A percentile compares a stretch with the other conserved stretches of the same genome.
Conservation (phyloP, 2,797 vertebrate genomes). For the Masticophis lateralis region DNA sequence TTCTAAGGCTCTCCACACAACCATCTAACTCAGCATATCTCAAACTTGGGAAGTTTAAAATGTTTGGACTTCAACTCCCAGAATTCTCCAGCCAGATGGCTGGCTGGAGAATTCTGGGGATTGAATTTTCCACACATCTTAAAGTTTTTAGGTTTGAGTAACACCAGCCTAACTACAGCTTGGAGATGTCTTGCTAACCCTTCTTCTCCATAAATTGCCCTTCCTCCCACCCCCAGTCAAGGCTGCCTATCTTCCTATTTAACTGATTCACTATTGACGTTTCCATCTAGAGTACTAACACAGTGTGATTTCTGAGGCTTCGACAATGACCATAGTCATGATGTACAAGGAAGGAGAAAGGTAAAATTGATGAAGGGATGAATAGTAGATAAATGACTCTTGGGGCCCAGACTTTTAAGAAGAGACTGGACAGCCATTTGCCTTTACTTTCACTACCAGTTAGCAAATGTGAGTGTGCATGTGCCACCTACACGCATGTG, state of each 20-base stretch:
- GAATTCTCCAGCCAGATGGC: background rate
- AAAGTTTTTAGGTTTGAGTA: background rate
- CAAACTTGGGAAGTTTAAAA: background rate
- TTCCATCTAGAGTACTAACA: background rate
- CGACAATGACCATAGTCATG: background rate
- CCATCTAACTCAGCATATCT: background rate
- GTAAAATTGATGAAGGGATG: background rate
- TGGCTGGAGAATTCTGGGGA: no score
- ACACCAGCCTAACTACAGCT: background rate
- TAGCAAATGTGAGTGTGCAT: no score
- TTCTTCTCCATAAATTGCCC: background rate
- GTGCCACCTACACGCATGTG: no score
- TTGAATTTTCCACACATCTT: no score
- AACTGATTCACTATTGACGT: background rate
- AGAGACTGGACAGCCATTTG: no score
- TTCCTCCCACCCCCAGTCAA: background rate
- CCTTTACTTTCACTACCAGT: no score
- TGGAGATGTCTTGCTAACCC: background rate
- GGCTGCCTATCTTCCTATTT: background rate
- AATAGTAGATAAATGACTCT: background rate
- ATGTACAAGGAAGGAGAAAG: background rate
- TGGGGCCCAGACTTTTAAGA: no score
- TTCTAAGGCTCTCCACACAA: background rate
- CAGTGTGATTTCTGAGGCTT: background rate
- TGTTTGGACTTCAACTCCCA: background rate